Evolutionary conservation across 1,140 invertebrate genomes (phyloP).

Genomic region (Drosophila burlai): DNA sequence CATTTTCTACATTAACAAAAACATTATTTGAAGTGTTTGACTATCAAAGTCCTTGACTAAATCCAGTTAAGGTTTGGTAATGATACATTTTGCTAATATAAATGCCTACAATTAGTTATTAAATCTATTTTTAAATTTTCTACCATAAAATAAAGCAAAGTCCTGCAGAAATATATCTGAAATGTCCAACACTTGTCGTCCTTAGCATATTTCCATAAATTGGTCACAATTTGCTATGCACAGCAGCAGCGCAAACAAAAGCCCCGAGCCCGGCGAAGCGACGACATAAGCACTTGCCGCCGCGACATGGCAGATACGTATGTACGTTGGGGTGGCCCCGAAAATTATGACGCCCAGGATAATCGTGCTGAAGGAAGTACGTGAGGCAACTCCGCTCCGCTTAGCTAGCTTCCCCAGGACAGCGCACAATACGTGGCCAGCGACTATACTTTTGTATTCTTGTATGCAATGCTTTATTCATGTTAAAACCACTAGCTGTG

Average conservation of each 20-base stretch:
- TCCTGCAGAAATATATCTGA: neutral
- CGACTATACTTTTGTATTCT: constrained; percentile 5
- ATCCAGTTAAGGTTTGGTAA: neutral
- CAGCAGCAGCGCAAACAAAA: constrained; percentile 63
- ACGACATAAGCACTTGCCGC: constrained; percentile 40
- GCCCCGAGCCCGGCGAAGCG: constrained; percentile 15
- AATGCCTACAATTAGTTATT: neutral
- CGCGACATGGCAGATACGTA: constrained; percentile 38
- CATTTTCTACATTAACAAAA: too few species aligned
- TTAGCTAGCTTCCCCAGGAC: neutral
- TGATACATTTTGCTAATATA: neutral
- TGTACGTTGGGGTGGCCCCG: constrained; percentile 19
- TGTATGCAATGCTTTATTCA: constrained; percentile 58
- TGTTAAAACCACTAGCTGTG: constrained; percentile 17
- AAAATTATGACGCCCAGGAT: constrained; percentile 75
- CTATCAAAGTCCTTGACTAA: too few species aligned
- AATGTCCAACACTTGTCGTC: constrained; percentile 9
- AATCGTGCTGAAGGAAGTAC: constrained; percentile 60
- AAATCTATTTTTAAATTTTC: neutral
- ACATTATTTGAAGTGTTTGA: too few species aligned
- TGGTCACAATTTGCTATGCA: constrained; percentile 78
- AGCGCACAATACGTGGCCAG: constrained; percentile 23
- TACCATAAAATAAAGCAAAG: neutral
- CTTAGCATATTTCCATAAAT: constrained; percentile 77
- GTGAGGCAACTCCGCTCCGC: constrained; percentile 21